Evolutionary conservation across 2,797 vertebrate genomes (phyloP).

Genomic region (Rhodeus uyekii): DNA sequence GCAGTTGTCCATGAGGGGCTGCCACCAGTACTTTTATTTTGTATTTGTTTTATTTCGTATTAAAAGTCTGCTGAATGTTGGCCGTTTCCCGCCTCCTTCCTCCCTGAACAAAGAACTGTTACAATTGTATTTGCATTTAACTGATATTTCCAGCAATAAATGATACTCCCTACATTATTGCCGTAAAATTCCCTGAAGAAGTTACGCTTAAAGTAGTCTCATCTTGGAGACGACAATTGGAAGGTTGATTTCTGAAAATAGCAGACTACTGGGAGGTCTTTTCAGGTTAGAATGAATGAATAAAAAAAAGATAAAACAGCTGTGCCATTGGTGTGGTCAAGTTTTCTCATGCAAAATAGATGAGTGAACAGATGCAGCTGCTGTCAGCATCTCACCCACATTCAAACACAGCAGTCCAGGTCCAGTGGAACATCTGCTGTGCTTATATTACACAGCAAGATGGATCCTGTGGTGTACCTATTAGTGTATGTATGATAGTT

Average conservation of each 20-base stretch:
- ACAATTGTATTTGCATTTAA: neutral
- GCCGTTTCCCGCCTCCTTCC: too few relatives aligned
- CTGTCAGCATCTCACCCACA: constrained; percentile 20
- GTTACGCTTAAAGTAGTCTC: neutral
- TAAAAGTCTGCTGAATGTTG: too few relatives aligned
- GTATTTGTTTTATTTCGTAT: too few relatives aligned
- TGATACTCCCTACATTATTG: neutral
- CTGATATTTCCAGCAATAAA: neutral
- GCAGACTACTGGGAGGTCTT: constrained; percentile 6
- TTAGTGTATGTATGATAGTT: neutral
- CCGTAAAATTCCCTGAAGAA: neutral
- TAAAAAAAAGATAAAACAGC: neutral
- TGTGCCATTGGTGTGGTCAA: constrained; percentile 20
- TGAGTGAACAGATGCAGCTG: constrained; percentile 39
- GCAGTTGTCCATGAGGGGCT: too few relatives aligned
- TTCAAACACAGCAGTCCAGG: constrained; percentile 16
- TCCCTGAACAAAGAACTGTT: too few relatives aligned
- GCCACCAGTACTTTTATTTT: too few relatives aligned
- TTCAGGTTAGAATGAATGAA: neutral
- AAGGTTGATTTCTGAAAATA: neutral
- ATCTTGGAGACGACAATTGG: neutral
- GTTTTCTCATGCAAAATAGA: constrained; percentile 33
- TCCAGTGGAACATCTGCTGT: neutral
- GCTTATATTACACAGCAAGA: constrained; percentile 1
- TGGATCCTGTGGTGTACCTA: neutral